Conservation (phyloP, 2,797 vertebrate species). For the Prunella strophiata region DNA sequence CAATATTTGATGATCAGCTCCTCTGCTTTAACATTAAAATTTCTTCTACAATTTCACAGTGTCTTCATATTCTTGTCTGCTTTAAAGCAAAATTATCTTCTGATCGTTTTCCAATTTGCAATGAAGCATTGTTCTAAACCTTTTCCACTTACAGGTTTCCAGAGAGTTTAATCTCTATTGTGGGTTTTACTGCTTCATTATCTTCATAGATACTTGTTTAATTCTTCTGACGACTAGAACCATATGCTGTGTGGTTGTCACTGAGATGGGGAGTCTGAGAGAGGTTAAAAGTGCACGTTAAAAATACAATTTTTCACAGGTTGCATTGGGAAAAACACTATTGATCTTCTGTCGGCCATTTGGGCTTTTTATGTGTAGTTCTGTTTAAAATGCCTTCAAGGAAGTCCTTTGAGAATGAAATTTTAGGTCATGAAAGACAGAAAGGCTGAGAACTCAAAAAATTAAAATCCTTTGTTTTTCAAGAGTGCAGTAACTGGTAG, state of each 20-base stretch:
- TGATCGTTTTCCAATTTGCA: not conserved
- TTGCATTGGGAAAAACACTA: not conserved
- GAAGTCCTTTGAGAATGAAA: not conserved
- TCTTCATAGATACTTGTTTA: not conserved
- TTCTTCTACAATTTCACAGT: not conserved
- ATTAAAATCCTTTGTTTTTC: not conserved
- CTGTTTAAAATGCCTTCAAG: not conserved
- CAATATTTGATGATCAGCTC: not conserved
- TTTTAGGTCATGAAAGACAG: not conserved
- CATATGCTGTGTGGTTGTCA: conserved; percentile 9
- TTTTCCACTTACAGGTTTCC: conserved; percentile 14
- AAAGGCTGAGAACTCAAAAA: not conserved
- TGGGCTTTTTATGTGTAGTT: conserved; percentile 1
- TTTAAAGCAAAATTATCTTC: not conserved
- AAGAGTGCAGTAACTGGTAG: not conserved
- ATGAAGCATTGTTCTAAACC: not conserved
- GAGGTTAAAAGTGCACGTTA: not conserved
- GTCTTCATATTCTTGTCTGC: not conserved
- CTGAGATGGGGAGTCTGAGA: not conserved
- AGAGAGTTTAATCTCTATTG: not conserved
- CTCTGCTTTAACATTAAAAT: not conserved
- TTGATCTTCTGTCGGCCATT: conserved; percentile 1
- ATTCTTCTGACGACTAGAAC: not conserved
- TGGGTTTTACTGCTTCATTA: conserved; percentile 1
- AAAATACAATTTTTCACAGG: conserved; percentile 22